Base-by-base conservation (phyloP, 2,888 invertebrate species). In the Volucella zonaria region DNA sequence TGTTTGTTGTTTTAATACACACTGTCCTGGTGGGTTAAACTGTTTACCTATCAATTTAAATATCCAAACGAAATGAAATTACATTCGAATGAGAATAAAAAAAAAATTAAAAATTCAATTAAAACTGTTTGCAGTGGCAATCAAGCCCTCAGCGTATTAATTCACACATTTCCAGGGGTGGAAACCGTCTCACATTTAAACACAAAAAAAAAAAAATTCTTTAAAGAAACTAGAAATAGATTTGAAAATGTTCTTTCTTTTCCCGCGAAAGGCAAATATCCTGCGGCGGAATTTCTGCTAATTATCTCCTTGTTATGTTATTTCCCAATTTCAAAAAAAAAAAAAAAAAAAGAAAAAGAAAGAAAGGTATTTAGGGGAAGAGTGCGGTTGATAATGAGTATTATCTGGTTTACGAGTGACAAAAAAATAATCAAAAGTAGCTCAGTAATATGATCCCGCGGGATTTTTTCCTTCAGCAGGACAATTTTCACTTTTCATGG, bases 291-390 rank as follows among this genome's bases (percentile, higher is more conserved):
- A 73, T 80, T 77, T 43, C 81, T 68, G 81, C 85, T 85, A 85
- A 85, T 85, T 85, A 85, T 80, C 80, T 43, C 75, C 59, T 75
- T 80, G 75, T 80, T 80, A 64, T 80, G 81, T 77, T 81, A 77
- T 81, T 71, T 81, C 81, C 76, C 73, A 77, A 85, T 80, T 83
- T 67, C 51, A 40, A 66, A 66, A 62, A 51, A 56, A 67, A 49
- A 31, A 31, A 40, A 66, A 54, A 56, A 49, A 51, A n/a, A n/a
- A n/a, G n/a, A n/a, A n/a, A 67, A 54, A 31, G 2, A 31, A 31
- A 4, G 2, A 31, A 4, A 14, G 42, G 10, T 38, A 12, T 59
- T 59, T 59, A 76, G 58, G 76, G 74, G 71, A 67, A 62, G 42
- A 18, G 56, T 83, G 83, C 45, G 83, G 83, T 73, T 71, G 61